Evolutionary conservation across 2,888 invertebrate species (phyloP), one percentile per base, ranked within the genome.

Genomic region (Lepidochitona cinerea): DNA sequence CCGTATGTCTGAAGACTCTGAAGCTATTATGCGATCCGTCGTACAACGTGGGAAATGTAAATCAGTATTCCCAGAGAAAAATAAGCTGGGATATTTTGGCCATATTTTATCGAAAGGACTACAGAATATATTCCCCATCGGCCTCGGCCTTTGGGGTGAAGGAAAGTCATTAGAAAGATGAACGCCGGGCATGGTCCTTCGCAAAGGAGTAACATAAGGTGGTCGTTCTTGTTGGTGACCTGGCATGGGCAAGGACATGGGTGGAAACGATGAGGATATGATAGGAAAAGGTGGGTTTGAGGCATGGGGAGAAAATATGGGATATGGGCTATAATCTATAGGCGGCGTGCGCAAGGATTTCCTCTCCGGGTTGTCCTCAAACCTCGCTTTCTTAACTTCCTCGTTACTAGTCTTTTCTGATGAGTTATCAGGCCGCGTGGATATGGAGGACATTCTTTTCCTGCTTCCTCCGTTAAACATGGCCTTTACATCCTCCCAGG

Each of bases 381-480:
- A 66, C 18, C 36, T n/a, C 14, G 59, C 14, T 59, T 59, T 59
- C 59, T 59, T 59, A 32, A 12, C 29, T 14, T 59, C 68, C 54
- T 74, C 70, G 54, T 74, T 14, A 41, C 37, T 32, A 32, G n/a
- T n/a, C 29, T 29, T 26, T 65, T 36, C 18, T 35, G 49, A 14
- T 37, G 9, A 5, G 59, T 23, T 7, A 68, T 71, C 14, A 68
- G 68, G 23, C 35, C 53, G 6, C 0, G 67, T 66, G n/a, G 73
- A 52, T 0, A 79, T 68, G 7, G 85, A 78, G 29, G 85, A 68
- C 37, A 85, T 81, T 74, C 97, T 93, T 89, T 97, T 97, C 71
- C 97, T 92, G 0, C 96, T 97, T 0, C 98, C 98, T 0, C 98
- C 98, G 90, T 99, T 99, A 90, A 98, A 99, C 98, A 98, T 98